phyloP scores from a whole-genome alignment of 2,113 vertebrate genomes.

The Dinomys branickii region DNA sequence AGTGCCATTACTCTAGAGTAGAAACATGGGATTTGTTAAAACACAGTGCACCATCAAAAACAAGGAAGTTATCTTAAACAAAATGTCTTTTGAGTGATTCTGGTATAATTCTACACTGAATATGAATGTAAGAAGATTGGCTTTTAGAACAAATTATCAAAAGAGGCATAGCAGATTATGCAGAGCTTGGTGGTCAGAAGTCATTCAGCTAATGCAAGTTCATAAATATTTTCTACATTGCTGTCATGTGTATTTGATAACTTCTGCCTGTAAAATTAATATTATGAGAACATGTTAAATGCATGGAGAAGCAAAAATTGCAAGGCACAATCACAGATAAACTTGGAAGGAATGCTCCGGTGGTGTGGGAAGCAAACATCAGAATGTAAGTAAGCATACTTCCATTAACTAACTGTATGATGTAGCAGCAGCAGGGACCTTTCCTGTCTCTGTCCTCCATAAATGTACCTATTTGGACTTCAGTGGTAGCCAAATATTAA shows the following conservation, averaged over 20 bases:
- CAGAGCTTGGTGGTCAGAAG: slow-evolving; percentile 17
- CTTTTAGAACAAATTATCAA: slow-evolving; percentile 32
- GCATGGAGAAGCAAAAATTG: not conserved
- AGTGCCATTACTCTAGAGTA: not conserved
- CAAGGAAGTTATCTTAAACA: slow-evolving; percentile 31
- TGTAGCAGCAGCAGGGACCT: not conserved
- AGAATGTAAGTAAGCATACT: not conserved
- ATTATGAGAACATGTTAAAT: not conserved
- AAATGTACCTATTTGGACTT: not conserved
- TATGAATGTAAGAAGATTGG: not conserved
- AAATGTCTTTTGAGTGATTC: not conserved
- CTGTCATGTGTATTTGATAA: not conserved
- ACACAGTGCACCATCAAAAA: slow-evolving; percentile 1
- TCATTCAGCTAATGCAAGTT: not conserved
- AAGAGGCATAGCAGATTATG: not conserved
- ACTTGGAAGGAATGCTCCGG: not conserved
- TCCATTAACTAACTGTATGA: not conserved
- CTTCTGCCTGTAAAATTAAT: not conserved
- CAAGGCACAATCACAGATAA: not conserved
- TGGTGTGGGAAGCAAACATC: not conserved
- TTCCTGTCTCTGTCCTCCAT: not conserved
- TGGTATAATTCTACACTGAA: slow-evolving; percentile 31
- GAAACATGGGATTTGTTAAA: not conserved
- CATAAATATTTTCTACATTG: not conserved
- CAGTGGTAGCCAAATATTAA: not conserved